These are phyloP conservation scores for Pantelozetes paolii DNA, from an alignment of 2,888 invertebrate genomes.

Conservation along the genomic window DNA sequence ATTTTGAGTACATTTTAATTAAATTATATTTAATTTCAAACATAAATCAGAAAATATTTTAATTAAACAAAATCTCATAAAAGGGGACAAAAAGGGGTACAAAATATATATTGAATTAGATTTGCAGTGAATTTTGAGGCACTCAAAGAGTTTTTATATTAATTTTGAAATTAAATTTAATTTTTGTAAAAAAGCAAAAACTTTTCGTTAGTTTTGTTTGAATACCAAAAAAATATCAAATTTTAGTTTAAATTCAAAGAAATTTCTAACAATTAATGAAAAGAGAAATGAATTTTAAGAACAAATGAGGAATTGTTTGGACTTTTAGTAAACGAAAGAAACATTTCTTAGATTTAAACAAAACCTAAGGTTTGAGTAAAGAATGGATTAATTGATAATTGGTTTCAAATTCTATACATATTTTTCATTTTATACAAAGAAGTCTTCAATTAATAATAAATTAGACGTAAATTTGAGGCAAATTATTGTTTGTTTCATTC, in stretches of 20 bases:
- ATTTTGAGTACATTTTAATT: not conserved
- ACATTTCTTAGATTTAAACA: not conserved
- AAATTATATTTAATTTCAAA: constrained; percentile 7
- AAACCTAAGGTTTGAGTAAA: not conserved
- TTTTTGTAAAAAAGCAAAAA: not conserved
- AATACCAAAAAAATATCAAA: no score
- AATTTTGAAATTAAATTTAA: not conserved
- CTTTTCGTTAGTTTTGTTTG: not conserved
- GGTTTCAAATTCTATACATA: not conserved
- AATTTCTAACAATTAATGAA: not conserved
- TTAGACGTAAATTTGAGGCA: constrained; percentile 14
- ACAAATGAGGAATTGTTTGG: not conserved
- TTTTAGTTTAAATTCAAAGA: not conserved
- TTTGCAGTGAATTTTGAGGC: not conserved
- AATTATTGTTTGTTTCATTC: constrained; percentile 19
- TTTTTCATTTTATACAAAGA: constrained; percentile 23
- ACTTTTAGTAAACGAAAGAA: not conserved
- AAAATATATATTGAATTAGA: no score
- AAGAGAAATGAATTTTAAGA: not conserved
- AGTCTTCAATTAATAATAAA: constrained; percentile 3
- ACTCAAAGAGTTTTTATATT: constrained; percentile 3
- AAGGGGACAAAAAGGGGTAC: no score
- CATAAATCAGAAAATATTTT: no score
- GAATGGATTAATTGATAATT: not conserved
- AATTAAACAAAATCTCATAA: no score